Evolutionary conservation across 2,113 vertebrate genomes (phyloP).

Genomic region (Chlorocebus sabaeus): DNA sequence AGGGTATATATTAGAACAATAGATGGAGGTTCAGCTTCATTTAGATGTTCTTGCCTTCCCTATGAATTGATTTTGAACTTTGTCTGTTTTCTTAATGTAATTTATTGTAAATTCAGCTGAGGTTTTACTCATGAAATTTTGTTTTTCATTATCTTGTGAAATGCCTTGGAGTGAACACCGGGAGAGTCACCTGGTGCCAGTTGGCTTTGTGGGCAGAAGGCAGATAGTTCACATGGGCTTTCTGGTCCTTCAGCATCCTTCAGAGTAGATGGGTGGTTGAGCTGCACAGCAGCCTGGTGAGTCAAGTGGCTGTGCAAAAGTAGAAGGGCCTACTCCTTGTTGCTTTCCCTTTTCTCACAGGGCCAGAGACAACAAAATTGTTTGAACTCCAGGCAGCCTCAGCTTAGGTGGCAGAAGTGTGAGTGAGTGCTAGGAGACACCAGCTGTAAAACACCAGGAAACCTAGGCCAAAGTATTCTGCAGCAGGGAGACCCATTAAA

Average conservation of each 20-base stretch:
- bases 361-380: neutral
- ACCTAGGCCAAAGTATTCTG: no score
- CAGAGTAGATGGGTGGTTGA: no score
- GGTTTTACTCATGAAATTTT: constrained; percentile 5
- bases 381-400: neutral
- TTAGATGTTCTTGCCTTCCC: neutral
- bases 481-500: neutral
- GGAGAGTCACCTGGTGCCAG: neutral
- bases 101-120: neutral
- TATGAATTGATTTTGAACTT: neutral
- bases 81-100: neutral
- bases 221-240: neutral
- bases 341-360: neutral
- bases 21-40: neutral
- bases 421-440: no score
- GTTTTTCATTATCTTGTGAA: neutral
- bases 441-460: neutral
- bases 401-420: neutral
- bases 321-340: neutral
- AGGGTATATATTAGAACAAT: neutral
- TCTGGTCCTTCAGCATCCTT: neutral
- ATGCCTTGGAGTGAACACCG: neutral
- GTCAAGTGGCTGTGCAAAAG: neutral
- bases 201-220: neutral
- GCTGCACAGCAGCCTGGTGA: neutral